Evolutionary conservation across 2,113 vertebrate species (phyloP), one percentile per base, ranked within the genome.

Genomic region (Pleuronectes platessa): DNA sequence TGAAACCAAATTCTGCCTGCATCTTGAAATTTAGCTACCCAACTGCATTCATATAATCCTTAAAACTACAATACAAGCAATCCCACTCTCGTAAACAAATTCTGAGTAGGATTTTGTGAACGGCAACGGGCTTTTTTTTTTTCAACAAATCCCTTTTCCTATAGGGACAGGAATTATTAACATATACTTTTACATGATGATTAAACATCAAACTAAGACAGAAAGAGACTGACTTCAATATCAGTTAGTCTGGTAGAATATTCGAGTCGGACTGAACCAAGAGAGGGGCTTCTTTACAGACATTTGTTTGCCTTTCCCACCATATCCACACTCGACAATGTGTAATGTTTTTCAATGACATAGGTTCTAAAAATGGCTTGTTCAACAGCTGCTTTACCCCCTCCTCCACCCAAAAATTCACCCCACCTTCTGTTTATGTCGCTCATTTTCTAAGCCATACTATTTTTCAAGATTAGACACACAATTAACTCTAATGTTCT

Each of bases 271-370:
- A 88, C 60, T 55, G 45, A 72, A 68, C 68, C 37, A 64, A 81
- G 53, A 74, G 21, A 71, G 66, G 75, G 11, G 67, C 47, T 74
- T 62, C 5, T 69, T 49, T 53, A 27, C 68, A 79, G 71, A 80
- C 67, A 64, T 51, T 73, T 74, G 74, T 86, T 79, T 80, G 83
- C 79, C 61, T 86, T 86, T 82, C 69, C 61, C 65, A 12, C 53
- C 47, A 56, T 59, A 45, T 55, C 70, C 14, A 2, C 69, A 65
- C 75, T 69, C 13, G 64, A 90, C 84, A 90, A 88, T 88, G 86
- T 64, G 76, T 82, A 73, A 84, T 90, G 89, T 89, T 90, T 93
- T 89, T 86, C 85, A 92, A 92, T 90, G 82, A 91, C 88, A 84
- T 81, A 74, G 74, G 60, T 66, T 68, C 81, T 91, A 91, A 90